Evolutionary conservation across 2,797 vertebrate species (phyloP).

Genomic region (Arctocebus calabarensis): DNA sequence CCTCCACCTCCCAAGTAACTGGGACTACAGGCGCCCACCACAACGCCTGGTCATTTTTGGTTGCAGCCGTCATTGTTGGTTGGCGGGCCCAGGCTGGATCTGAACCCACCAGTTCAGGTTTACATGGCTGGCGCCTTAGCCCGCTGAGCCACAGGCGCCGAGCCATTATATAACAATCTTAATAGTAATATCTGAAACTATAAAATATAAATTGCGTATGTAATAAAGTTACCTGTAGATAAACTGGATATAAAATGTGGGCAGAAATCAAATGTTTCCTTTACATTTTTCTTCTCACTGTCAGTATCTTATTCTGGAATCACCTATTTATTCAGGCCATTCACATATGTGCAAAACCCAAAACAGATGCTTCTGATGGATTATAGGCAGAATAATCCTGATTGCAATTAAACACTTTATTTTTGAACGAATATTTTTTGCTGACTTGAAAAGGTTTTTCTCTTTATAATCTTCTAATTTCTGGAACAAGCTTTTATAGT

Average conservation of each 20-base stretch:
- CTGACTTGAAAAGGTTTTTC: neutral
- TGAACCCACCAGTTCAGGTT: too few species aligned
- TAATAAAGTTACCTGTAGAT: neutral
- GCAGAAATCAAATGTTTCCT: constrained; percentile 10
- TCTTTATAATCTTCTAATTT: neutral
- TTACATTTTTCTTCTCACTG: neutral
- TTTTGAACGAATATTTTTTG: neutral
- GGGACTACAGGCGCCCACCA: too few species aligned
- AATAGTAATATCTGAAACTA: neutral
- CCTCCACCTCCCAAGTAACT: too few species aligned
- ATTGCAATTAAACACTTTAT: neutral
- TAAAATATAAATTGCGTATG: neutral
- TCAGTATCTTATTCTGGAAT: neutral
- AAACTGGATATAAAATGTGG: neutral
- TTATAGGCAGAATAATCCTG: neutral
- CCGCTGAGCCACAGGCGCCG: too few species aligned
- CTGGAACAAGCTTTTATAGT: neutral
- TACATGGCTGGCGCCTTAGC: too few species aligned
- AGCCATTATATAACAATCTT: neutral
- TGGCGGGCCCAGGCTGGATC: too few species aligned
- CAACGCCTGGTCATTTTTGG: too few species aligned
- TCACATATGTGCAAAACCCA: neutral
- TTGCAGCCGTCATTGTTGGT: too few species aligned
- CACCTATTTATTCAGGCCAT: neutral
- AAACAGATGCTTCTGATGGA: neutral